Evolutionary conservation across 2,888 invertebrate species (phyloP).

Genomic region (Drosophila longiperda): DNA sequence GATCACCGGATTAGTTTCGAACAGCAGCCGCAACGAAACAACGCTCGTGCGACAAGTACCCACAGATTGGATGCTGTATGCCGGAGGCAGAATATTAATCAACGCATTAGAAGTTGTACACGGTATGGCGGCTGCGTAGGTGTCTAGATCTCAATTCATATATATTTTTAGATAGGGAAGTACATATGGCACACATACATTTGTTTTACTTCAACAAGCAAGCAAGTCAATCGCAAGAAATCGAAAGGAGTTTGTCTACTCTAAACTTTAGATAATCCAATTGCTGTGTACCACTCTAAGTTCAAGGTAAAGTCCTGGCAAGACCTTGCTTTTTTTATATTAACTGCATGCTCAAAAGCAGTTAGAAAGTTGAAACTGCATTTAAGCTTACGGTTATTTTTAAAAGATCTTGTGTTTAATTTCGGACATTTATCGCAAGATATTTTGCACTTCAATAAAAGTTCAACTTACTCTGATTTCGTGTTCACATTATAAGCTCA

Average conservation of each 20-base stretch:
- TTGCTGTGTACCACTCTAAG: slow-evolving; percentile 8
- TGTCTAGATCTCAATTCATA: slow-evolving; percentile 58
- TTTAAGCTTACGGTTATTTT: not conserved
- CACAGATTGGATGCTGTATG: slow-evolving; percentile 66
- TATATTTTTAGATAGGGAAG: slow-evolving; percentile 53
- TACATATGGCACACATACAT: slow-evolving; percentile 21
- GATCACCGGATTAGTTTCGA: slow-evolving; percentile 62
- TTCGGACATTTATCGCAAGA: not conserved
- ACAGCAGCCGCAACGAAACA: slow-evolving; percentile 37
- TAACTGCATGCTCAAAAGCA: slow-evolving; percentile 10
- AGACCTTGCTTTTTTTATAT: slow-evolving; percentile 6
- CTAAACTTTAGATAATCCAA: slow-evolving; percentile 6
- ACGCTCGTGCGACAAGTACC: slow-evolving; percentile 65
- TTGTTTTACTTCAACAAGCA: slow-evolving; percentile 19
- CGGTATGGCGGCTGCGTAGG: slow-evolving; percentile 44
- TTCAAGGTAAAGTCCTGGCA: slow-evolving; percentile 40
- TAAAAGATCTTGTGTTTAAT: not conserved
- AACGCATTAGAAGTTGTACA: slow-evolving; percentile 54
- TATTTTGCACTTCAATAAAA: not conserved
- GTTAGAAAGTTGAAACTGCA: slow-evolving; percentile 2
- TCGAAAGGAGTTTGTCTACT: slow-evolving; percentile 64
- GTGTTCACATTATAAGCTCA: too few relatives aligned
- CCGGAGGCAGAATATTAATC: slow-evolving; percentile 71
- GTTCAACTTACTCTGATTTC: not conserved
- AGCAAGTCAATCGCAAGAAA: slow-evolving; percentile 20